Conservation (phyloP, 2,113 vertebrate genomes). For the Gallinago paraguaiae region DNA sequence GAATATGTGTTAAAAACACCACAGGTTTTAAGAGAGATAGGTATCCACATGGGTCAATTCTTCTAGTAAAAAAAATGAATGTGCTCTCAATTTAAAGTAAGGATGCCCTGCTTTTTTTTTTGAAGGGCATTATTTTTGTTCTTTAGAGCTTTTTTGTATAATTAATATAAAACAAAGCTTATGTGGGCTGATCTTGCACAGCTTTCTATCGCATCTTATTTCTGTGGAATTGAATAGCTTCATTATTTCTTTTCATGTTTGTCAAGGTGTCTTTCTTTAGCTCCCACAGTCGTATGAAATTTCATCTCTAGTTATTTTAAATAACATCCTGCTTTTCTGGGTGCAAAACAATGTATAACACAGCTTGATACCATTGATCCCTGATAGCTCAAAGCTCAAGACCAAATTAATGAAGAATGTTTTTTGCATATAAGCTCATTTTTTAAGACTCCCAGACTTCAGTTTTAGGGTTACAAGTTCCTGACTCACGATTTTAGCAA, state of each 20-base stretch:
- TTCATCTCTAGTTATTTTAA: conserved; percentile 15
- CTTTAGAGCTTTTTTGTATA: not conserved
- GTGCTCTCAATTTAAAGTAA: not conserved
- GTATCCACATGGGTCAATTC: not conserved
- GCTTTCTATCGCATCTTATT: not conserved
- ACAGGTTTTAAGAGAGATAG: not conserved
- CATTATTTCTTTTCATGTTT: not conserved
- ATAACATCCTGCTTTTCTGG: not conserved
- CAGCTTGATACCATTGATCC: not conserved
- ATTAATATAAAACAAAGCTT: not conserved
- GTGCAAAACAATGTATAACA: not conserved
- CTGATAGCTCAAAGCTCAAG: not conserved
- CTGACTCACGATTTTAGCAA: not conserved
- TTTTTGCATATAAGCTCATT: not conserved
- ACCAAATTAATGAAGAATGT: not conserved
- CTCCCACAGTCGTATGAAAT: not conserved
- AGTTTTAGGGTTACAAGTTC: not conserved
- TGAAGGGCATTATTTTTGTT: not conserved
- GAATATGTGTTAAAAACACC: not conserved
- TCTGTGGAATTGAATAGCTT: not conserved
- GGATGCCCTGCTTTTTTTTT: not conserved
- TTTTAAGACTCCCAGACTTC: not conserved
- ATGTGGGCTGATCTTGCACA: not conserved
- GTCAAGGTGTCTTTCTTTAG: not conserved
- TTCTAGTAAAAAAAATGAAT: not conserved